Percentiles rank a stretch among this genome's conserved stretches.
phyloP scores from a whole-genome alignment of 2,113 vertebrate genomes.

The Marmota flaviventris region DNA sequence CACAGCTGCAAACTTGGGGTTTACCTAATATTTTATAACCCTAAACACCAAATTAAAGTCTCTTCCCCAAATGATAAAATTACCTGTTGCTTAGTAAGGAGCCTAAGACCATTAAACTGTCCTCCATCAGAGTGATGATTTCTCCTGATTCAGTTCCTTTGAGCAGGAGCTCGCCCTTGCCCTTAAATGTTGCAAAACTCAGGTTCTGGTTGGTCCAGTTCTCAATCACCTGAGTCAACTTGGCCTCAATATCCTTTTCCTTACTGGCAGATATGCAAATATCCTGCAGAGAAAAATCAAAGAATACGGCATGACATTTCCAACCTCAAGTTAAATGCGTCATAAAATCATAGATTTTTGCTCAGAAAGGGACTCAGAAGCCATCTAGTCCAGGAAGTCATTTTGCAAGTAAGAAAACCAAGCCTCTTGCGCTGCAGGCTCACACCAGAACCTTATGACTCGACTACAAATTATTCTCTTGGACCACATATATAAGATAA shows the following conservation, averaged over 20 bases:
- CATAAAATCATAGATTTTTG: not conserved
- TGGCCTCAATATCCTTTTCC: constrained; percentile 91
- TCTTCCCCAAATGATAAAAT: not conserved
- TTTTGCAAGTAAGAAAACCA: constrained; percentile 14
- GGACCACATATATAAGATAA: not conserved
- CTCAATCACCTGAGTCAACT: constrained; percentile 86
- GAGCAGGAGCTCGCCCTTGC: constrained; percentile 89
- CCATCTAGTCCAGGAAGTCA: not conserved
- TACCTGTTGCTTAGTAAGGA: constrained; percentile 91
- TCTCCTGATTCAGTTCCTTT: constrained; percentile 88
- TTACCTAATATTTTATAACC: not conserved
- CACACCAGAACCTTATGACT: not conserved
- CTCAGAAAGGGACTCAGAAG: not conserved
- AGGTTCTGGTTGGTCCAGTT: constrained; percentile 87
- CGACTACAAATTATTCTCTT: not conserved
- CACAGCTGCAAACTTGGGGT: not conserved
- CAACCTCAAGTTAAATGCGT: not conserved
- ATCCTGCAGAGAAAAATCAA: constrained; percentile 84
- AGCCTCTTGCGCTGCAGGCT: not conserved
- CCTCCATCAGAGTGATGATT: constrained; percentile 89
- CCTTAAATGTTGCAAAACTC: constrained; percentile 88
- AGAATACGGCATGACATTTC: constrained; percentile 14
- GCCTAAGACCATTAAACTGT: constrained; percentile 89
- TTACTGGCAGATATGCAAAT: constrained; percentile 91
- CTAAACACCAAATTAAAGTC: constrained; percentile 47